Base-by-base conservation (phyloP, 2,888 invertebrate genomes). In the Hyles lineata region DNA sequence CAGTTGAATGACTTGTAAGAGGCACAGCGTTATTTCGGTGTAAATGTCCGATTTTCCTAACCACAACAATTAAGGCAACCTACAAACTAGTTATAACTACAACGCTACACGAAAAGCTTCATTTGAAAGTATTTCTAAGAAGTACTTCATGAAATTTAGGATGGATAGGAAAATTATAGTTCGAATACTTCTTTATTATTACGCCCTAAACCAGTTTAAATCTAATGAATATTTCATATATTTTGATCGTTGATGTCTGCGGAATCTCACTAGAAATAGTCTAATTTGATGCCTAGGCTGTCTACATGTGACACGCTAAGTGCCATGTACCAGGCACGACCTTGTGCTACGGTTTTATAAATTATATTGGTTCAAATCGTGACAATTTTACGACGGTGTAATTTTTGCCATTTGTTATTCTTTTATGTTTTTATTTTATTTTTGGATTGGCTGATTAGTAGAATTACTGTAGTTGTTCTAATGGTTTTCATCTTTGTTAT, bases 311-410 rank as follows among this genome's bases (percentile, higher is more conserved):
- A 50, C 67, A 50, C 67, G 67, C 67, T 23, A 67, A 17, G 11
- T 50, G 35, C 32, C 11, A 43, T 5, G 63, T 63, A 50, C 67
- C 67, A 62, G 62, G 50, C 55, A 72, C 71, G 71, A 43, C 67
- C 50, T 67, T 17, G 23, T n/a, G 21, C 67, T 17, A 43, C 50
- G 25, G 43, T 67, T 17, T 50, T 50, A 67, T 50, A 43, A 19
- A 67, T 67, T 67, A 29, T 29, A 32, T 55, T 19, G 43, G 63
- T 43, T 50, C 23, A 50, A 15, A 21, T 23, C 17, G 43, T 43
- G 23, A 63, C 43, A 17, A 17, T 21, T 7, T 50, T 17, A 23
- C 23, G 7, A 23, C 23, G 55, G 3, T 50, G 15, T 50, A 50
- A 67, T 4, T 50, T 67, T 35, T 6, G 52, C 19, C 19, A 5